These are phyloP conservation scores for Drosophila formosana DNA, from an alignment of 2,888 invertebrate genomes.

Conservation along the genomic window DNA sequence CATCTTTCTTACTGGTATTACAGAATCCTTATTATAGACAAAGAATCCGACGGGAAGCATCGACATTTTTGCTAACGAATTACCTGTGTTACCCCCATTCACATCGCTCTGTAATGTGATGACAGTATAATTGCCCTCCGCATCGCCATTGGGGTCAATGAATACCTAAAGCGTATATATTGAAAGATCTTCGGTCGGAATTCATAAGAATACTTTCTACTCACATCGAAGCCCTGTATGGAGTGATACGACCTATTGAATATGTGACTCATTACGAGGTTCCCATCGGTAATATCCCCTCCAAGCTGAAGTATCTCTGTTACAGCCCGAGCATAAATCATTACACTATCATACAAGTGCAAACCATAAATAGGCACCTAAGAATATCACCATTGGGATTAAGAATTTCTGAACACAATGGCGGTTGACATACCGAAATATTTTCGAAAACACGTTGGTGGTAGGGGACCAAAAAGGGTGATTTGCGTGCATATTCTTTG, in stretches of 20 bases:
- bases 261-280: constrained; percentile 91
- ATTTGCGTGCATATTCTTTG: constrained; percentile 88
- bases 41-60: constrained; percentile 93
- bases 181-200: background rate
- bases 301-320: constrained; percentile 90
- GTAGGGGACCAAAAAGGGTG: constrained; percentile 92
- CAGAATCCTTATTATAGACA: constrained; percentile 87
- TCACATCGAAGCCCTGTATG: constrained; percentile 92
- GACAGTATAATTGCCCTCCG: constrained; percentile 96
- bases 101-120: constrained; percentile 90
- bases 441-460: constrained; percentile 91
- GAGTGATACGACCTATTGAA: constrained; percentile 91
- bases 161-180: constrained; percentile 87
- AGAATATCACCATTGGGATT: background rate
- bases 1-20: constrained; percentile 86
- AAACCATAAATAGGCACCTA: constrained; percentile 93
- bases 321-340: constrained; percentile 93
- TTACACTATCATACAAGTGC: constrained; percentile 94
- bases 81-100: constrained; percentile 30
- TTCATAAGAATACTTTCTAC: constrained; percentile 8
- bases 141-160: constrained; percentile 95
- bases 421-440: constrained; percentile 86
- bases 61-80: constrained; percentile 87
- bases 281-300: constrained; percentile 91
- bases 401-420: background rate